Evolutionary conservation across 2,888 invertebrate species (phyloP), one percentile per base, ranked within the genome.

Genomic region (Acholoe squamosa): DNA sequence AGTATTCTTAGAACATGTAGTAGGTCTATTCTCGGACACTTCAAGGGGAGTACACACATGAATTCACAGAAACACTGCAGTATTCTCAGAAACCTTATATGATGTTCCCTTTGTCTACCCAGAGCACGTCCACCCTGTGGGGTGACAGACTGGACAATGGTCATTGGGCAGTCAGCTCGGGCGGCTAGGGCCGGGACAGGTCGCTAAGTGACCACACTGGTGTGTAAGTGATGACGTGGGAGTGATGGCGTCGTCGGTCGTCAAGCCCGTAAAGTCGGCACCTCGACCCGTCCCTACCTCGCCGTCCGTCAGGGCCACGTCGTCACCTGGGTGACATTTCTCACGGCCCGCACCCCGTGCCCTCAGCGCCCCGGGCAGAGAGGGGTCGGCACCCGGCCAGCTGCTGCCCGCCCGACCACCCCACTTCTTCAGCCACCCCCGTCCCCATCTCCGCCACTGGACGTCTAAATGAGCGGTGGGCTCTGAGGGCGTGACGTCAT

Each of bases 271-370:
- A 33, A 33, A 33, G 34, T 22, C 34, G 22, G 22, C 80, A 80
- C 80, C 80, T 80, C 25, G 76, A n/a, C 61, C 61, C 28, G 76
- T 76, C 76, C 76, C 76, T 76, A 76, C 76, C 76, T 25, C 28
- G 76, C 25, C 76, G 76, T 28, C 76, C 80, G 43, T 80, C 80
- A 43, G 33, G 22, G 16, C 34, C n/a, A 19, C 80, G 16, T 33
- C 80, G 80, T 34, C 80, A 43, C 80, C 80, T 80, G 14, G 80
- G 80, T 80, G 80, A 80, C 80, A 80, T 80, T 80, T 80, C 80
- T 80, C 80, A 71, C 71, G 71, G 71, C 71, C 71, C 61, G 61
- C 22, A n/a, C 61, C 61, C 25, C 25, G 71, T 25, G 28, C 28
- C 71, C 71, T 25, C 71, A 3, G 71, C 31, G 61, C n/a, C 61